Evolutionary conservation across 2,888 invertebrate genomes (phyloP).

Genomic region (Chrysopilus asiliformis): DNA sequence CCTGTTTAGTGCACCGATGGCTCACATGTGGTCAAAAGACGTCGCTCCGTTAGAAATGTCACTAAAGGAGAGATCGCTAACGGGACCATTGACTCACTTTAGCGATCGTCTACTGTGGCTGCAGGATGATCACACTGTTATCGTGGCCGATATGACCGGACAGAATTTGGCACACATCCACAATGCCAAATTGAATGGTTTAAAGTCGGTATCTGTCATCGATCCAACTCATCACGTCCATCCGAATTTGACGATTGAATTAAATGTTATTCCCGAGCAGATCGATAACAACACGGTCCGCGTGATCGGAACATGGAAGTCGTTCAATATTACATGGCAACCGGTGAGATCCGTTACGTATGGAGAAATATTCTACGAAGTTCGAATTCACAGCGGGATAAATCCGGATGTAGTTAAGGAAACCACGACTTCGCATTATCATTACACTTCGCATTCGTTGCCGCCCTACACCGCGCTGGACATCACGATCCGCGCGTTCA

Average conservation of each 20-base stretch:
- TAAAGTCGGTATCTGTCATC: constrained; percentile 57
- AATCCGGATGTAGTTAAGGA: constrained; percentile 9
- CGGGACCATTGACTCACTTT: constrained; percentile 66
- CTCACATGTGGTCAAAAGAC: constrained; percentile 41
- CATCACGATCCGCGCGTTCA: constrained; percentile 65
- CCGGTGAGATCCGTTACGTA: constrained; percentile 61
- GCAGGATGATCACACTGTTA: constrained; percentile 55
- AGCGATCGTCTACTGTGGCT: constrained; percentile 75
- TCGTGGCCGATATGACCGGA: constrained; percentile 62
- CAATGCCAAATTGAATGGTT: constrained; percentile 48
- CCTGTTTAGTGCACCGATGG: constrained; percentile 55
- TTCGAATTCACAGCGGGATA: constrained; percentile 40
- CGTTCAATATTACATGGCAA: constrained; percentile 75
- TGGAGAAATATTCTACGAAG: constrained; percentile 70
- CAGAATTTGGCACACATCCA: constrained; percentile 55
- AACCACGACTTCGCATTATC: constrained; percentile 41
- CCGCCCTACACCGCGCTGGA: constrained; percentile 58
- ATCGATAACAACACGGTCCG: constrained; percentile 52
- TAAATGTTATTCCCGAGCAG: constrained; percentile 59
- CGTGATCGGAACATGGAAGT: constrained; percentile 62
- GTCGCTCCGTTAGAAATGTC: constrained; percentile 21
- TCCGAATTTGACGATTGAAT: constrained; percentile 21
- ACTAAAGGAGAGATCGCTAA: constrained; percentile 39
- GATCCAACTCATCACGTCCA: constrained; percentile 48
- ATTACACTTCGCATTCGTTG: constrained; percentile 38